phyloP scores from a whole-genome alignment of 1,140 invertebrate species.

The Tetraneura akinire region DNA sequence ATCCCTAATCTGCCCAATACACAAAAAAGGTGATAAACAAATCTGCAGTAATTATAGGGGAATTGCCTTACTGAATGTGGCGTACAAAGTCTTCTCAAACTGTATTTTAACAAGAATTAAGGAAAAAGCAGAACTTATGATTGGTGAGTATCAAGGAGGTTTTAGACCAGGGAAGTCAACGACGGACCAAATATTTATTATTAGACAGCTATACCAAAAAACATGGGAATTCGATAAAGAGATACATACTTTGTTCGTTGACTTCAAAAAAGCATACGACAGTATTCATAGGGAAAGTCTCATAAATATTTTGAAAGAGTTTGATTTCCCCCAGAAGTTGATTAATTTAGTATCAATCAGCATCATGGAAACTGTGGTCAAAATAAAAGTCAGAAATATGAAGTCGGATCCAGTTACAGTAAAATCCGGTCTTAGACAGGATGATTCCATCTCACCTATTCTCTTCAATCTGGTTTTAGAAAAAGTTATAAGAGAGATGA shows the following conservation, averaged over 20 bases:
- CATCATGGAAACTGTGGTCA: constrained; percentile 37
- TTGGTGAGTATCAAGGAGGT: constrained; percentile 50
- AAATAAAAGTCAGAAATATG: constrained; percentile 39
- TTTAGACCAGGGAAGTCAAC: constrained; percentile 48
- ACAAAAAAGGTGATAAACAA: constrained; percentile 56
- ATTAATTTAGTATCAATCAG: constrained; percentile 44
- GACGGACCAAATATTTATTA: constrained; percentile 53
- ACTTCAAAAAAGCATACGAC: constrained; percentile 52
- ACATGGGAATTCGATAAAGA: constrained; percentile 42
- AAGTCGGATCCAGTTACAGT: constrained; percentile 51
- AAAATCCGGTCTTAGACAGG: constrained; percentile 49
- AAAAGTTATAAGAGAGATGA: constrained; percentile 47
- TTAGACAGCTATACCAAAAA: constrained; percentile 53
- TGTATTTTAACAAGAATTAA: constrained; percentile 46
- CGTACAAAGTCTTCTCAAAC: constrained; percentile 53
- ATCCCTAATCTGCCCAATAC: constrained; percentile 54
- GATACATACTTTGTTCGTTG: constrained; percentile 26
- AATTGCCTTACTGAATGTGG: constrained; percentile 53
- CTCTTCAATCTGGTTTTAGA: constrained; percentile 45
- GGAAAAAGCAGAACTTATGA: constrained; percentile 43
- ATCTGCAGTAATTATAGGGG: constrained; percentile 56
- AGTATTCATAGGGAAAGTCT: constrained; percentile 43
- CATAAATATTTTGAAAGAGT: constrained; percentile 41
- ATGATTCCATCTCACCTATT: constrained; percentile 50
- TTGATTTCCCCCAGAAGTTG: constrained; percentile 47